Evolutionary conservation across 2,888 invertebrate species (phyloP).

Genomic region (Cyclophora albipunctata): DNA sequence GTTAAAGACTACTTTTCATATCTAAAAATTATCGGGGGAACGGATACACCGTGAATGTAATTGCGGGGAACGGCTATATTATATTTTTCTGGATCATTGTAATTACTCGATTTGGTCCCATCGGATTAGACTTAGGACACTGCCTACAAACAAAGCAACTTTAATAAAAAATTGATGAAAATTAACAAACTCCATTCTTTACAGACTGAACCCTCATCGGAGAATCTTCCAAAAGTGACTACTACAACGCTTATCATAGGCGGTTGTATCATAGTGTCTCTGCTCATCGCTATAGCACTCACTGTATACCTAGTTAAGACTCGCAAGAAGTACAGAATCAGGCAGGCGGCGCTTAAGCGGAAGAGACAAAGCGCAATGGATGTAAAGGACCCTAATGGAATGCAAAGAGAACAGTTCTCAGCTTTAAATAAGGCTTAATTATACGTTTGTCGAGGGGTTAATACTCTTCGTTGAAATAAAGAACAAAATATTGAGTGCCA

Average conservation of each 20-base stretch:
- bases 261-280: constrained; percentile 40
- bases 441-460: neutral
- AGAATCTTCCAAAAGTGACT: constrained; percentile 24
- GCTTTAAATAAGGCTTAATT: constrained; percentile 52
- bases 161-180: too few species aligned
- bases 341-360: constrained; percentile 46
- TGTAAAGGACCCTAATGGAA: constrained; percentile 38
- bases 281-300: constrained; percentile 48
- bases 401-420: constrained; percentile 48
- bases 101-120: too few species aligned
- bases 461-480: too few species aligned
- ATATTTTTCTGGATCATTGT: constrained; percentile 48
- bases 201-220: constrained; percentile 19
- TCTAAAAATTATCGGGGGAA: too few species aligned
- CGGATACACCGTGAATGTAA: too few species aligned
- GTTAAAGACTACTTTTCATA: too few species aligned
- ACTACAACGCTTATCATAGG: constrained; percentile 47
- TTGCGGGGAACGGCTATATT: constrained; percentile 4
- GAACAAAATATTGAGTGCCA: too few species aligned
- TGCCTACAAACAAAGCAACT: too few species aligned
- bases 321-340: constrained; percentile 40
- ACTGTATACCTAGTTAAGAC: constrained; percentile 52
- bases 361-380: constrained; percentile 54
- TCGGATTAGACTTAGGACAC: too few species aligned
- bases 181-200: too few species aligned